Base-by-base conservation (phyloP, 2,113 vertebrate species). In the Podarcis raffonei region DNA sequence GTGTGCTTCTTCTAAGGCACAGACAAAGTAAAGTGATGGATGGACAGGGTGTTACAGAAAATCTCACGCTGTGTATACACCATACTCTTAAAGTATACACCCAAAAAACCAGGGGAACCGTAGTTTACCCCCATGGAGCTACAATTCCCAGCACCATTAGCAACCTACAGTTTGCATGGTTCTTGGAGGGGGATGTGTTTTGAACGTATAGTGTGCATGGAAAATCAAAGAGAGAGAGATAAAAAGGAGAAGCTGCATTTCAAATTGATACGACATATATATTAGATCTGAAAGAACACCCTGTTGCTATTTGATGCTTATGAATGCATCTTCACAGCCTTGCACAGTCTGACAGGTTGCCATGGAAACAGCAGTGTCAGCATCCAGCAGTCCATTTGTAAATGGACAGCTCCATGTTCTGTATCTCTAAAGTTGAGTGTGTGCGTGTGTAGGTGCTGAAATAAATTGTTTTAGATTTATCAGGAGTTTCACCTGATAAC, bases 281-380 rank as follows among this genome's bases (percentile, higher is more conserved):
- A 25, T 84, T 25, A 57, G 23, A 62, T 85, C 81, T 90, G 91
- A 91, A 84, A 87, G 66, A 89, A 86, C 71, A 94, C 87, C 92
- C 93, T 88, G 72, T 79, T 83, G 92, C 79, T 82, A 77, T 91
- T 84, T 91, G 87, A 93, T 93, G 93, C 88, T 95, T 94, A 85
- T 92, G 93, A 90, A 86, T 18, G 77, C 89, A 39, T 81, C 48
- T 92, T 94, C 81, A 59, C 88, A 92, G 89, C 90, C 87, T 93
- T 92, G 87, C 74, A 35, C 2, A 7, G 82, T 68, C 87, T 91
- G 75, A 15, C 15, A 39, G n/a, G 93, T 96, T 95, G 86, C 93
- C 90, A 95, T 96, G 90, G 94, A 92, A 95, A 96, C 94, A 88
- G 92, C 82, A 42, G 79, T 91, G 90, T 91, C 90, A 90, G 90